Conservation (phyloP, 2,888 invertebrate genomes). For the Tromatobia lineatoria region DNA sequence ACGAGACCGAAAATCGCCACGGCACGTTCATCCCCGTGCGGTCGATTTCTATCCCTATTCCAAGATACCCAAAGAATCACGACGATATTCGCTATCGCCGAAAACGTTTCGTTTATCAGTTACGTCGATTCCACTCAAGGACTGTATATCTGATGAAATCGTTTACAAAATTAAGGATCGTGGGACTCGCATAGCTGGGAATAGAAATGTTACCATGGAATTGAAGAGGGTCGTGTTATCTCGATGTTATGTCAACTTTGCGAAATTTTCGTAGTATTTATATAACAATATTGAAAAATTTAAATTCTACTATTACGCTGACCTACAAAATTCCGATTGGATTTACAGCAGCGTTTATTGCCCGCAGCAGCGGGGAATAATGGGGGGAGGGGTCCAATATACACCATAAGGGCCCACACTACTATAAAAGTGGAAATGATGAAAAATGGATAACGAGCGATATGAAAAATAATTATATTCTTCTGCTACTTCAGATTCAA, state of each 20-base stretch:
- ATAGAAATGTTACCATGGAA: not conserved
- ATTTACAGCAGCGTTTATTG: not conserved
- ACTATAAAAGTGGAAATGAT: too few species aligned
- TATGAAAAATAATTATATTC: too few species aligned
- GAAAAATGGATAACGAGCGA: too few species aligned
- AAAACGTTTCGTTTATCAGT: constrained; percentile 22
- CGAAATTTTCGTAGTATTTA: not conserved
- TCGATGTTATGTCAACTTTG: not conserved
- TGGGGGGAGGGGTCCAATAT: too few species aligned
- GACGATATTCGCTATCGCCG: constrained; percentile 1
- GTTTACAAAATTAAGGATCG: not conserved
- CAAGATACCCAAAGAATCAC: not conserved
- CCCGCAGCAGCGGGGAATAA: too few species aligned
- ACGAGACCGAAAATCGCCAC: constrained; percentile 19
- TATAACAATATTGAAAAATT: not conserved
- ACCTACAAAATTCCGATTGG: not conserved
- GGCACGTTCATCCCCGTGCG: not conserved
- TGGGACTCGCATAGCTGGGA: not conserved
- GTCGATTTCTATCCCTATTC: constrained; percentile 2
- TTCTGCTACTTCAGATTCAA: too few species aligned
- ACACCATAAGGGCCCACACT: too few species aligned
- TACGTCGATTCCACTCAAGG: not conserved
- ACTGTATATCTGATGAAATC: not conserved
- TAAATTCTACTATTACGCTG: not conserved
- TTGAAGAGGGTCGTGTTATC: not conserved